A percentile compares a stretch with the other conserved stretches of the same genome.
Conservation (phyloP, 2,113 vertebrate genomes). For the Fregata magnificens region DNA sequence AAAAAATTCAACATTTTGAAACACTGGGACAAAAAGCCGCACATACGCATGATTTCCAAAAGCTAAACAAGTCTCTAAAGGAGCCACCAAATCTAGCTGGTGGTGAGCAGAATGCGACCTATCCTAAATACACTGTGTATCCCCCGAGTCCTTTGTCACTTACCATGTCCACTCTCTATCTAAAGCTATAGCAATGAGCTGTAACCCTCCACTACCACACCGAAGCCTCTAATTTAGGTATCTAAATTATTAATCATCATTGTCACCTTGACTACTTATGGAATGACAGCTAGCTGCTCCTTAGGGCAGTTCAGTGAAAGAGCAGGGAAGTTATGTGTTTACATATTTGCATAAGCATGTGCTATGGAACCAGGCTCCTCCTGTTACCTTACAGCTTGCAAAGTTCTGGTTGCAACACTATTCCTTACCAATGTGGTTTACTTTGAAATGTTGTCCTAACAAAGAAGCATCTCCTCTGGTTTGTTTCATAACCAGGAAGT, state of each 20-base stretch:
- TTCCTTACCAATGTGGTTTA: not conserved
- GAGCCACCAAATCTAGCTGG: not conserved
- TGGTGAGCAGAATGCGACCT: not conserved
- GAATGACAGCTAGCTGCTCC: not conserved
- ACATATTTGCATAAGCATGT: fast-evolving
- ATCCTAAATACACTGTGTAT: not conserved
- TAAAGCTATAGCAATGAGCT: not conserved
- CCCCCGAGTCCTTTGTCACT: not conserved
- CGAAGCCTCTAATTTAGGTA: not conserved
- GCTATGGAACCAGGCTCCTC: not conserved
- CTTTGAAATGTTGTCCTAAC: not conserved
- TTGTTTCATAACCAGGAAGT: not conserved
- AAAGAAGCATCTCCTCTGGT: not conserved
- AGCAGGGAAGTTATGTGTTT: not conserved
- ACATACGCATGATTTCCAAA: not conserved
- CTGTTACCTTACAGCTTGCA: not conserved
- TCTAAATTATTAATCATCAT: not conserved
- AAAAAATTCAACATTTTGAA: not conserved
- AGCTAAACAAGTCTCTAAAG: not conserved
- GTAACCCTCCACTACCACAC: not conserved
- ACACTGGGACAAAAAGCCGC: not conserved
- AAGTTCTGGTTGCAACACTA: not conserved
- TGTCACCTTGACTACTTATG: not conserved
- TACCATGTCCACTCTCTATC: fast-evolving
- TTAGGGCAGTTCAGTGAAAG: too few relatives aligned